A percentile compares a stretch with the other conserved stretches of the same genome.
Conservation (phyloP, 1,140 invertebrate genomes). For the Manduca sexta region DNA sequence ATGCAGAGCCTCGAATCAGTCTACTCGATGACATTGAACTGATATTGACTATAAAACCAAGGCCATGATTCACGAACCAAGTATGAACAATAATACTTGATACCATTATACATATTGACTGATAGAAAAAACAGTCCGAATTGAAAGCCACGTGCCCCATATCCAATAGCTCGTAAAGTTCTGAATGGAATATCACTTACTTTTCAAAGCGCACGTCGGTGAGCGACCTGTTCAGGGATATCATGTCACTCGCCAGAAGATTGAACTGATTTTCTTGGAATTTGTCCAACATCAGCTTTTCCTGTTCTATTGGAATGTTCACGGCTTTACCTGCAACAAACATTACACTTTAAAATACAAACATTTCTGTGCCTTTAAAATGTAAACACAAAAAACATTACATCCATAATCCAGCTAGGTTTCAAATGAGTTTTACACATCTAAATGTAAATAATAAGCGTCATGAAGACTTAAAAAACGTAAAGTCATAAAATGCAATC, state of each 20-base stretch:
- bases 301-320: constrained; percentile 86
- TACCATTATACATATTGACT: too few relatives aligned
- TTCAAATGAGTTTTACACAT: too few relatives aligned
- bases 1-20: too few relatives aligned
- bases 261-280: constrained; percentile 99
- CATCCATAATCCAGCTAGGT: too few relatives aligned
- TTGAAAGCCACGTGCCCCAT: too few relatives aligned
- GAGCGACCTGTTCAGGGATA: constrained; percentile 95
- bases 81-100: constrained; percentile 2
- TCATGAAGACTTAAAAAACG: too few relatives aligned
- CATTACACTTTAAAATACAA: constrained; percentile 4
- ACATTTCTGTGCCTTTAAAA: too few relatives aligned
- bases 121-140: too few relatives aligned
- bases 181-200: constrained; percentile 75
- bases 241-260: constrained; percentile 97
- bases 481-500: too few relatives aligned
- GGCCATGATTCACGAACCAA: neutral
- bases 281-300: constrained; percentile 92
- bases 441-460: too few relatives aligned
- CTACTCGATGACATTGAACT: neutral
- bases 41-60: neutral
- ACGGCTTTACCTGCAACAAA: constrained; percentile 81
- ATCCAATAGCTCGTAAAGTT: neutral
- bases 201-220: constrained; percentile 93
- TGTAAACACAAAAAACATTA: too few relatives aligned